These are phyloP conservation scores for Oconnorella tubifera DNA, from an alignment of 2,888 invertebrate species.

Conservation along the genomic window DNA sequence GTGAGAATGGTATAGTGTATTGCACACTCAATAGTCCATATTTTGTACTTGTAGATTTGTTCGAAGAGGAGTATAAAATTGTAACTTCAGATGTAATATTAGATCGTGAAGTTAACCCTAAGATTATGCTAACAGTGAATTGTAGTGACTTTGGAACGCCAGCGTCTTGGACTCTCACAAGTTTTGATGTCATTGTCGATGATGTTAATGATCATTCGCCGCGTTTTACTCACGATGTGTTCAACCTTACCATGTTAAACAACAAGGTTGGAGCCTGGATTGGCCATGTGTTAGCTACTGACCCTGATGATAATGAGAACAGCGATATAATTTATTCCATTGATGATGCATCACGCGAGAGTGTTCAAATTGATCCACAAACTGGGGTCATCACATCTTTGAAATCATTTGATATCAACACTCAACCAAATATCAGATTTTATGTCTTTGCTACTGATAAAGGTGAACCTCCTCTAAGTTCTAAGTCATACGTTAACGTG, in stretches of 20 bases:
- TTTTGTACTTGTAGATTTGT: slow-evolving; percentile 26
- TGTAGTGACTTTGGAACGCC: slow-evolving; percentile 14
- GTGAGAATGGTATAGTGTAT: background rate
- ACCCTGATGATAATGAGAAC: background rate
- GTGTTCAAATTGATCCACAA: background rate
- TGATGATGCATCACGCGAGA: background rate
- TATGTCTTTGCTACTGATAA: background rate
- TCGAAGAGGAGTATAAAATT: slow-evolving; percentile 26
- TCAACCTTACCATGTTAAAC: slow-evolving; percentile 11
- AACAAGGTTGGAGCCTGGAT: background rate
- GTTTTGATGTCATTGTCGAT: slow-evolving; percentile 10
- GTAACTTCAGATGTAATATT: slow-evolving; percentile 11
- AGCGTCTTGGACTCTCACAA: background rate
- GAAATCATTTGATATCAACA: background rate
- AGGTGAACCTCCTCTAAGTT: background rate
- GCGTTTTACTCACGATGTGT: slow-evolving; percentile 1
- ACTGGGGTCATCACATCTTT: background rate
- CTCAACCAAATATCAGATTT: background rate
- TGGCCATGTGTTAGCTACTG: background rate
- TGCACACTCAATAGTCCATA: slow-evolving; percentile 10
- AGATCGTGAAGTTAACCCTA: slow-evolving; percentile 11
- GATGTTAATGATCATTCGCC: slow-evolving; percentile 22
- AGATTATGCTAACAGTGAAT: slow-evolving; percentile 4
- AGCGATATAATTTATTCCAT: background rate
- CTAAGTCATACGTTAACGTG: background rate